phyloP scores from a whole-genome alignment of 2,888 invertebrate species.

The Drosophila vallismaia region DNA sequence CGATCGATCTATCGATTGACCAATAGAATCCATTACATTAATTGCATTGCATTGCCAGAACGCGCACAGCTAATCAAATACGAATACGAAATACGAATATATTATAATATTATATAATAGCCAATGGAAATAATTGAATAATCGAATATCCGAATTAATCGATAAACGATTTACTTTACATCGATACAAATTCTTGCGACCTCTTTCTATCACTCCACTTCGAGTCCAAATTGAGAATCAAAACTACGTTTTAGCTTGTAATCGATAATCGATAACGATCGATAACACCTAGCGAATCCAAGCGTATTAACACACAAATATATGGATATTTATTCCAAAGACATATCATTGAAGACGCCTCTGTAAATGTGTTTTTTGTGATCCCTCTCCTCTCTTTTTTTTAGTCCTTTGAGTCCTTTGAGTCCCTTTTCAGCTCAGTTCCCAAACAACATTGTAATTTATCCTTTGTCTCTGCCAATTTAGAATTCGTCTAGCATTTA shows the following conservation, averaged over 20 bases:
- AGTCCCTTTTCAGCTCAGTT: background rate
- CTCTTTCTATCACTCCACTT: conserved; percentile 17
- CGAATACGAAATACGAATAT: background rate
- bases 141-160: conserved; percentile 19
- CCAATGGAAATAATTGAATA: conserved; percentile 29
- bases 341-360: conserved; percentile 46
- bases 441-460: background rate
- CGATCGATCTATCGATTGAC: conserved; percentile 17
- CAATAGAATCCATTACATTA: conserved; percentile 20
- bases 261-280: conserved; percentile 23
- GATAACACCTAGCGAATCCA: conserved; percentile 1
- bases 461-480: conserved; percentile 2
- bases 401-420: background rate
- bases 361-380: conserved; percentile 41
- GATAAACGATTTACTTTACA: conserved; percentile 31
- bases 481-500: conserved; percentile 5
- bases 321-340: conserved; percentile 38
- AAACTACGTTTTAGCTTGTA: conserved; percentile 29
- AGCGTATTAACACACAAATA: conserved; percentile 8
- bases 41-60: conserved; percentile 25
- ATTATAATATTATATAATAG: conserved; percentile 18
- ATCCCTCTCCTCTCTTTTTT: conserved; percentile 5
- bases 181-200: conserved; percentile 28
- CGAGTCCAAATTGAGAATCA: conserved; percentile 13
- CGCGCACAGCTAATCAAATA: conserved; percentile 60